These are phyloP conservation scores for Gila orcuttii DNA, from an alignment of 2,113 vertebrate species.

Conservation along the genomic window DNA sequence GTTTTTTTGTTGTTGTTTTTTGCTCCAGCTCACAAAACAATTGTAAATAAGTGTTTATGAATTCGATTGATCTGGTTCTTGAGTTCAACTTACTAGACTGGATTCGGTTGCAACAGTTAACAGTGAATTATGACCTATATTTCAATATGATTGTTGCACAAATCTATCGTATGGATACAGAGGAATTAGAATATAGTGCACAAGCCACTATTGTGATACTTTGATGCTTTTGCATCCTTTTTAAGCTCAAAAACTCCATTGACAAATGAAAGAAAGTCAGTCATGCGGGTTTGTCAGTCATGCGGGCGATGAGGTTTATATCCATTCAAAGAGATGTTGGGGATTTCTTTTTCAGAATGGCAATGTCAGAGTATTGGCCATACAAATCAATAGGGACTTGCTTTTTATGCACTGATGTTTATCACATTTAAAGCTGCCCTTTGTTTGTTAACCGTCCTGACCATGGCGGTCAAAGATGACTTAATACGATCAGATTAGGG, in stretches of 20 bases:
- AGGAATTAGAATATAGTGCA: too few species aligned
- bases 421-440: slow-evolving; percentile 23
- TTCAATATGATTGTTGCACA: background rate
- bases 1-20: too few species aligned
- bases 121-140: background rate
- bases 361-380: background rate
- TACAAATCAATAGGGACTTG: background rate
- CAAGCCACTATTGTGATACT: background rate
- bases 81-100: background rate
- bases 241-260: too few species aligned
- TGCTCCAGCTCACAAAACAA: background rate
- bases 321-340: background rate
- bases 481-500: slow-evolving; percentile 45
- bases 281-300: background rate
- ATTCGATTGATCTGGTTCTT: background rate
- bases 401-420: slow-evolving; percentile 18
- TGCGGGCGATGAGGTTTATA: background rate
- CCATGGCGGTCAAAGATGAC: slow-evolving; percentile 34
- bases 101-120: background rate
- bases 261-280: background rate
- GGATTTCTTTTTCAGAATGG: background rate
- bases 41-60: background rate
- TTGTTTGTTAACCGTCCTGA: slow-evolving; percentile 20
- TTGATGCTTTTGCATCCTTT: background rate
- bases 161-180: too few species aligned